phyloP scores from a whole-genome alignment of 2,888 invertebrate species.

The Himalopsyche japonica region DNA sequence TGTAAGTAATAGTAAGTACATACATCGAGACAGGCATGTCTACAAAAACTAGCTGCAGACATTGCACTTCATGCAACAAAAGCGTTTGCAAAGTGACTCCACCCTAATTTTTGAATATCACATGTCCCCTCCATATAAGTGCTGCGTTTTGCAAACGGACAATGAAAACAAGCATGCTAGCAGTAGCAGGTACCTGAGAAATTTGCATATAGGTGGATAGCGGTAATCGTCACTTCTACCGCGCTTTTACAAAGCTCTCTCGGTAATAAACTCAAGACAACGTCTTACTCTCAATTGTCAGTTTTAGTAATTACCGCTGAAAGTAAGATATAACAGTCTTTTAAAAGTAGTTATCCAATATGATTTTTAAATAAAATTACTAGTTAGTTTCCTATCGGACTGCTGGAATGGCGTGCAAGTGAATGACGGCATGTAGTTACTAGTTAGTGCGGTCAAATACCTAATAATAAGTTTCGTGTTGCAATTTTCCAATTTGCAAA shows the following conservation, averaged over 20 bases:
- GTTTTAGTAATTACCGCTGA: not conserved
- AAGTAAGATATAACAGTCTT: not conserved
- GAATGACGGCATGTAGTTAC: constrained; percentile 21
- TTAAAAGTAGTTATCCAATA: not conserved
- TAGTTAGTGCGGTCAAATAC: not conserved
- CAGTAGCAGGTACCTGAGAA: constrained; percentile 30
- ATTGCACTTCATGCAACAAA: constrained; percentile 58
- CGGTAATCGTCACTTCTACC: constrained; percentile 26
- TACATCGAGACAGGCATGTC: not conserved
- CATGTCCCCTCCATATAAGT: constrained; percentile 28
- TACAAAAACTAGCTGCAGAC: constrained; percentile 51
- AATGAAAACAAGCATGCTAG: constrained; percentile 34
- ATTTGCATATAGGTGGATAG: constrained; percentile 37
- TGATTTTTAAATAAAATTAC: constrained; percentile 3
- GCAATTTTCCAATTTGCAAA: constrained; percentile 3
- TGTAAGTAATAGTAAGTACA: not conserved
- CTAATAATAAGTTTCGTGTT: not conserved
- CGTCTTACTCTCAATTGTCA: not conserved
- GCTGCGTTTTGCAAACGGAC: constrained; percentile 40
- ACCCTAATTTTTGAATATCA: constrained; percentile 34
- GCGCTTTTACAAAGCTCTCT: constrained; percentile 22
- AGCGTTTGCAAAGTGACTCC: constrained; percentile 39
- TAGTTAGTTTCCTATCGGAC: constrained; percentile 32
- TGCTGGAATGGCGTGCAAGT: constrained; percentile 17
- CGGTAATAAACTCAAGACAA: not conserved